Base-by-base conservation (phyloP, 1,140 invertebrate species). In the Drosophila orosa region DNA sequence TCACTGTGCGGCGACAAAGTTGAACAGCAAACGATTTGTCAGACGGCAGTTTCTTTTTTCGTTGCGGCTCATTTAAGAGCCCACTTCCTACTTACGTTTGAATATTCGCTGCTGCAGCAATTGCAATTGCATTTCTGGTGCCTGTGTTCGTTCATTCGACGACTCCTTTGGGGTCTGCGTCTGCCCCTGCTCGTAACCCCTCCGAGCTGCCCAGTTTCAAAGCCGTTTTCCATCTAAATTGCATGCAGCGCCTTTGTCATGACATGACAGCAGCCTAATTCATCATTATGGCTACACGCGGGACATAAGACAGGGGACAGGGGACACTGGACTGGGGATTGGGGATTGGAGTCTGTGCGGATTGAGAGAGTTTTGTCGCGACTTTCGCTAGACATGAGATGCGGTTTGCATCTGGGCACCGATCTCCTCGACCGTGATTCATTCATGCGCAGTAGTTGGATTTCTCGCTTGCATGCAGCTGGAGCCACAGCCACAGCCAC, bases 191-290 rank as follows among this genome's bases (percentile, higher is more conserved):
- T 7, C 15, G 1, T 4, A 3, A 17, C n/a, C 22, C 35, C 10
- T 5, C 3, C 15, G 25, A 48, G n/a, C 13, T 22, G 24, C 56
- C 31, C 62, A 37, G 29, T 42, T 39, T 40, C 61, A 17, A 35
- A 33, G 65, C 60, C 65, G 60, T 68, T 68, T 68, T 66, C 65
- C 65, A 72, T 72, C 68, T 58, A 72, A 72, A 80, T 83, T 62
- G 87, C 87, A 90, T 90, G 87, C 87, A 78, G 83, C 72, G 83
- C 83, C 80, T 90, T 84, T 89, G 87, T 90, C 87, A 90, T 90
- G 87, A 90, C 87, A 90, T 90, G 87, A 90, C 87, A 90, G 87
- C 87, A 90, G 82, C 82, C 87, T 90, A 90, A 90, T 90, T 90
- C 87, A 90, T 90, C 87, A 90, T 90, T 90, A 90, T 89, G 84